Evolutionary conservation across 2,888 invertebrate species (phyloP), one percentile per base, ranked within the genome.

Genomic region (Epsilonema sp.): DNA sequence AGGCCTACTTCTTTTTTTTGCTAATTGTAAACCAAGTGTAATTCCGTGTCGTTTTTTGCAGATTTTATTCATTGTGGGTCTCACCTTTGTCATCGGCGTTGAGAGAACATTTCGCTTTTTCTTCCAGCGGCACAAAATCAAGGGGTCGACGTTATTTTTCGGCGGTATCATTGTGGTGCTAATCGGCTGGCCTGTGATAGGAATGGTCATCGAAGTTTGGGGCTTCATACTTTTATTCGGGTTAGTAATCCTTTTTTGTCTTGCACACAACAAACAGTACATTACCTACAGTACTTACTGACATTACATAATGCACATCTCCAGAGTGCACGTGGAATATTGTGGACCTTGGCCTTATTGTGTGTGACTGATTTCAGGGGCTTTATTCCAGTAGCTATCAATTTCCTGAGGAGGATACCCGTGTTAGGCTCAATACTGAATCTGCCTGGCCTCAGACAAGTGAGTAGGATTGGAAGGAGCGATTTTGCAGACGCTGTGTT

Each of bases 71-170:
- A 80, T 97, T 57, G 76, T 79, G 55, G 97, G 97, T 1, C 73
- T 97, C 46, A 84, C 82, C 19, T 89, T 92, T 68, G 86, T 94
- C 13, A 94, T 94, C 63, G 97, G 97, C 1, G 74, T 92, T 24
- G 83, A 87, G 67, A 71, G 92, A 63, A 94, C 94, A 5, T 79
- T 92, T 61, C 77, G 84, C 62, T 99, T 97, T 69, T 97, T 99
- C 73, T 97, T 97, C 68, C 94, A 97, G 71, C 72, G 78, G 54
- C 90, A 92, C 66, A 97, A 94, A 75, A 71, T 83, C 45, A 86
- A 82, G 73, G 92, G 84, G 0, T 80, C 85, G 0, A 69, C 77
- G 1, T 79, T 83, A 0, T 92, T 92, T 70, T 81, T 92, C 62
- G 83, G 85, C 16, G 97, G 97, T 1, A 85, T 97, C 56, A 67